phyloP scores from a whole-genome alignment of 2,888 invertebrate species.

The Platerodrilus igneus region DNA sequence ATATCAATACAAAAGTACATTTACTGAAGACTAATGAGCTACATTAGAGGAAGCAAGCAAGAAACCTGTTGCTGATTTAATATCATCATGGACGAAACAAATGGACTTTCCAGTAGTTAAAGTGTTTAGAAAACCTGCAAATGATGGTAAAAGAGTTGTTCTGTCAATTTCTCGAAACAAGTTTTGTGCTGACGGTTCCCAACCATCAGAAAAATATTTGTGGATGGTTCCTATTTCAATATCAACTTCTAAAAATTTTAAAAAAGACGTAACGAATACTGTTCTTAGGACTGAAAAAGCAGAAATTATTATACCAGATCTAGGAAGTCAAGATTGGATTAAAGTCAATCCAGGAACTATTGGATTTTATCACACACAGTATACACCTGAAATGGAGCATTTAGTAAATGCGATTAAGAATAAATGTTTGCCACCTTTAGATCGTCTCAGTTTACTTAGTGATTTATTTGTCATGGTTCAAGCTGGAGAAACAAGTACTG shows the following conservation, averaged over 20 bases:
- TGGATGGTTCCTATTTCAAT: conserved; percentile 91
- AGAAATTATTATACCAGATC: conserved; percentile 66
- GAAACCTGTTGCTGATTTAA: conserved; percentile 84
- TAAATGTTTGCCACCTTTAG: conserved; percentile 75
- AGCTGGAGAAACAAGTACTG: conserved; percentile 76
- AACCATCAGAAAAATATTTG: conserved; percentile 55
- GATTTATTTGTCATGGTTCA: conserved; percentile 89
- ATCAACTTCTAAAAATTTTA: conserved; percentile 67
- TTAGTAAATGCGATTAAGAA: conserved; percentile 76
- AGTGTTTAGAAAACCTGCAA: conserved; percentile 53
- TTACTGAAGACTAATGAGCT: conserved; percentile 89
- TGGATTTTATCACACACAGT: conserved; percentile 86
- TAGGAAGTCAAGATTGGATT: conserved; percentile 73
- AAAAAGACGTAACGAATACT: conserved; percentile 36
- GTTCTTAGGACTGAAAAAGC: conserved; percentile 50
- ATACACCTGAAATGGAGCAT: conserved; percentile 69
- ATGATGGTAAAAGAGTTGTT: conserved; percentile 57
- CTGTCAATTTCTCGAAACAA: conserved; percentile 76
- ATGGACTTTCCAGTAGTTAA: conserved; percentile 82
- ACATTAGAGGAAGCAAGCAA: conserved; percentile 82
- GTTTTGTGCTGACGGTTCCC: conserved; percentile 78
- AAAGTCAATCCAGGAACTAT: conserved; percentile 84
- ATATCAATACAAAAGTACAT: conserved; percentile 85
- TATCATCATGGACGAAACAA: conserved; percentile 92
- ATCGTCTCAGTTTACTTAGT: conserved; percentile 82